Base-by-base conservation (phyloP, 2,113 vertebrate genomes). In the Pampusana beccarii region DNA sequence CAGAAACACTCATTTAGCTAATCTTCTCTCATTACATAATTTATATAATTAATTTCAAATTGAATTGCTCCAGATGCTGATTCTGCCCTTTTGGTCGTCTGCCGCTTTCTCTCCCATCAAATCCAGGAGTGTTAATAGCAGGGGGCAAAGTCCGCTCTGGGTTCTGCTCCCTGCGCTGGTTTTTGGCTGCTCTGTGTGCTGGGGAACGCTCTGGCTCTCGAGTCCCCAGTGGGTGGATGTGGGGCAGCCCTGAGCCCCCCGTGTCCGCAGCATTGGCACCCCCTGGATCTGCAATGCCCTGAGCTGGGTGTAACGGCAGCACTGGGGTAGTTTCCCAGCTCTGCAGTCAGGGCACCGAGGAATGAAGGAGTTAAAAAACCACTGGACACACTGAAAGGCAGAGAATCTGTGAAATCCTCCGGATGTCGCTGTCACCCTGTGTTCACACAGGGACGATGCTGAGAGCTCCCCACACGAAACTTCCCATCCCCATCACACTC, bases 1-100 rank as follows among this genome's bases (percentile, higher is more conserved):
- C 60, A 5, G 72, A 79, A 79, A 16, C 70, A 9, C 21, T 80
- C 21, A 86, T 64, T 72, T 13, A 42, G 56, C 94, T 97, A 50
- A 90, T 97, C 74, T 96, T 33, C 74, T 1, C 90, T 91, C 96
- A 58, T 95, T 66, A 89, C 66, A 4, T 83, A 40, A 94, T 84
- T 94, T 91, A 33, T 73, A 34, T 81, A 31, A 96, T 91, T 96
- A 79, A 95, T 96, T 96, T 77, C 66, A 51, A 57, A 65, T 31
- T 14, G 16, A 88, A 48, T 80, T 36, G 77, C 82, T 82, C 42
- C 94, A 91, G 86, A 87, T 91, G 96, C 86, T 53, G 74, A 24
- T 73, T 78, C 77, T 96, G 48, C 31, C 78, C 60, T 75, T 91
- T 60, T 69, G 77, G 64, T 54, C 87, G 62, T 28, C 72, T 29